Base-by-base conservation (phyloP, 2,888 invertebrate species). In the Perdita meconis region DNA sequence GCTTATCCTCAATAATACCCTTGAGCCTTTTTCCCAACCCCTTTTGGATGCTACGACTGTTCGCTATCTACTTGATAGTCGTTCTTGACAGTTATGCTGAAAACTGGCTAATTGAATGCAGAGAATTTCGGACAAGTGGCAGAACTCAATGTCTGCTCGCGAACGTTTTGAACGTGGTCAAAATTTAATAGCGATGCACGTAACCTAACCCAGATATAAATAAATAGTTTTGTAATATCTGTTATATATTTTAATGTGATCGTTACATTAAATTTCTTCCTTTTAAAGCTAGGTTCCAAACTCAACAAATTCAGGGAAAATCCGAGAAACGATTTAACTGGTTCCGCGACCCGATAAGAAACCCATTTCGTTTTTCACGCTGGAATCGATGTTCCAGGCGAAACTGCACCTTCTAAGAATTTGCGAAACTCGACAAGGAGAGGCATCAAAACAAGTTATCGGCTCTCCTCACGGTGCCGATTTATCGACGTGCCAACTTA, bases 381-480 rank as follows among this genome's bases (percentile, higher is more conserved):
- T 50, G 36, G 64, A 44, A 47, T 61, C 77, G 51, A 70, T 61
- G 40, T 53, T 38, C 38, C 77, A 5, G 64, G 40, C 60, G 67
- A 77, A 77, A 80, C 77, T 65, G 65, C 82, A 65, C 59, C 66
- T 10, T 38, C 59, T 26, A 67, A 63, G 72, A 68, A 70, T 80
- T 30, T 55, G 40, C 73, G 70, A 64, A 71, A 66, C 78, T 81
- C 61, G 36, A 24, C 55, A 44, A 47, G 66, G 68, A 19, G 67
- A 66, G 47, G 71, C 68, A 71, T 76, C 85, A 69, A 83, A 85
- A 84, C 84, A 76, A 83, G 83, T 83, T 84, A 85, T 80, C 80
- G 76, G 69, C 68, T 71, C 78, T 57, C 71, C 71, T 71, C 40
- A 47, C 61, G 53, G 74, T 75, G 67, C 69, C 80, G 80, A 84